phyloP scores from a whole-genome alignment of 2,113 vertebrate species.

The Equus przewalskii region DNA sequence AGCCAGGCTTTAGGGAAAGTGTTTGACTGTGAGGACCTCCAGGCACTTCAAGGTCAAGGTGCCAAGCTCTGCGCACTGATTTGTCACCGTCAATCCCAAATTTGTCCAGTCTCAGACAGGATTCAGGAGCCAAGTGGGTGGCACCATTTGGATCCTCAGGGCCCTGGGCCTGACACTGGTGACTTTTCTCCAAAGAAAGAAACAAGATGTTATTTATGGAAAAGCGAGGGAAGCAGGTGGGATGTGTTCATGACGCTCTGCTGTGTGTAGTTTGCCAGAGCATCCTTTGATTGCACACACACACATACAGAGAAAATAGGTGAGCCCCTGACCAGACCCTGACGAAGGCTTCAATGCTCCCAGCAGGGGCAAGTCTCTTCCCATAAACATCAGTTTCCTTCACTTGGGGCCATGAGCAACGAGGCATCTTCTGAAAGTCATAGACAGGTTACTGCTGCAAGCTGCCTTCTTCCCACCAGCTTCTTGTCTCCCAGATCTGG shows the following conservation, averaged over 20 bases:
- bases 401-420: background rate
- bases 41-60: background rate
- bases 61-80: background rate
- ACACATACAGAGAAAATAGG: background rate
- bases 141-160: background rate
- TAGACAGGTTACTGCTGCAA: rapidly evolving
- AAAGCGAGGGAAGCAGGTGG: background rate
- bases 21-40: background rate
- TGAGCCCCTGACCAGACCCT: background rate
- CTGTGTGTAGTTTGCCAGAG: no score
- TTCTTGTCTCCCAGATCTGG: background rate
- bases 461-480: background rate
- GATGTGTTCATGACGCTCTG: background rate
- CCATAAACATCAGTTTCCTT: background rate
- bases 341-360: background rate
- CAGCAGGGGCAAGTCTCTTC: background rate
- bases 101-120: background rate
- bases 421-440: background rate
- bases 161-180: background rate
- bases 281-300: background rate
- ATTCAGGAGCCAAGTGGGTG: background rate
- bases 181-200: background rate
- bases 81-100: background rate
- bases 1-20: background rate
- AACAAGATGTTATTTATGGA: background rate